Evolutionary conservation across 2,797 vertebrate species (phyloP), one percentile per base, ranked within the genome.

Genomic region (Lophius americanus): DNA sequence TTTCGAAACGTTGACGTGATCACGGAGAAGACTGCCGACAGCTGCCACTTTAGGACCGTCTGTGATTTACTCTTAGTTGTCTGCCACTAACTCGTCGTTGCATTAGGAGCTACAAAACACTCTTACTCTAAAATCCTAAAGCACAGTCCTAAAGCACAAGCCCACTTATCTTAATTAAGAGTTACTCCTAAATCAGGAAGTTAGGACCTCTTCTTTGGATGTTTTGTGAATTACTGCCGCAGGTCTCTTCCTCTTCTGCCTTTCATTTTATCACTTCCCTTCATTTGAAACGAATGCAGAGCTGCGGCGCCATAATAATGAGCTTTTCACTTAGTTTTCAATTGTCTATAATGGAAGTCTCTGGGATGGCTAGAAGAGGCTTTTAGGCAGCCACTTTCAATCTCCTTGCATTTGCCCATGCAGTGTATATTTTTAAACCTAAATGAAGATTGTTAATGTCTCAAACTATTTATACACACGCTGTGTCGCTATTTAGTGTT

Each of bases 361-460:
- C 48, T 63, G 41, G 50, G 54, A 77, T 85, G 71, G 39, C 23
- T 42, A 53, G 7, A 59, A 44, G 63, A 81, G 61, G 81, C 77
- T 85, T 85, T 89, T 76, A 84, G 76, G 41, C n/a, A 70, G 58
- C 50, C 67, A 79, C 68, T 85, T 78, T 75, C 72, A 70, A 69
- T 59, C 36, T 48, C 53, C 56, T 57, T 43, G 68, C 69, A 78
- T 61, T 33, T 41, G 39, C 3, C 3, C 3, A 23, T 23, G 64
- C 61, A 39, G 70, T 41, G 49, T 64, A 13, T 14, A 60, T 73
- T 66, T 77, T 73, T 64, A 75, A 81, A 78, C 4, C 43, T 10
- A 48, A 54, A 23, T 37, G 1, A 67, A 52, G 50, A 60, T 33
- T 55, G 62, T 66, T 68, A 64, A 62, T 70, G 54, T 66, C 50